These are phyloP conservation scores for Linnaemya vulpina DNA, from an alignment of 2,888 invertebrate genomes.

Conservation along the genomic window DNA sequence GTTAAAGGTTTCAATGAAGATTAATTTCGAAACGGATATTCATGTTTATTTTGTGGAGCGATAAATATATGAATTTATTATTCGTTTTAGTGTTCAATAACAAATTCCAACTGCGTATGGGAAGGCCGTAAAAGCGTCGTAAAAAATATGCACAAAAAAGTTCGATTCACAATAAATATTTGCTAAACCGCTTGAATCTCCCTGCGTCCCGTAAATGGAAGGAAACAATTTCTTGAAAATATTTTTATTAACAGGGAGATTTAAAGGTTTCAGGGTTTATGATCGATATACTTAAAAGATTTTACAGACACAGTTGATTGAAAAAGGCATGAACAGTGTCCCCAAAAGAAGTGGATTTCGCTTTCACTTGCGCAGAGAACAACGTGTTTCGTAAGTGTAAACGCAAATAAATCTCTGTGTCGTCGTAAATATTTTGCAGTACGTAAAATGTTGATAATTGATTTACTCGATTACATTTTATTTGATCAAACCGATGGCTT, in stretches of 20 bases:
- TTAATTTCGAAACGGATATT: constrained; percentile 2
- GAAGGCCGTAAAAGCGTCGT: not conserved
- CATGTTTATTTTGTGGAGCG: not conserved
- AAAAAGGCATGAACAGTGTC: not conserved
- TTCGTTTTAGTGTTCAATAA: not conserved
- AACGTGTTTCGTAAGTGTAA: not conserved
- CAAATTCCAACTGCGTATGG: not conserved
- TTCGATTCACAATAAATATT: not conserved
- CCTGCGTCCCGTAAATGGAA: not conserved
- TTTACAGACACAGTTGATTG: not conserved
- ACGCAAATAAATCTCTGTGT: not conserved
- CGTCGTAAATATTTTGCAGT: no score
- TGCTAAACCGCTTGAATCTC: not conserved
- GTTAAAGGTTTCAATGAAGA: not conserved
- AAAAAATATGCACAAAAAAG: not conserved
- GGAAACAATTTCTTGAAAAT: not conserved
- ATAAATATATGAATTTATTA: not conserved
- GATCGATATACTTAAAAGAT: not conserved
- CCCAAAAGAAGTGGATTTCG: not conserved
- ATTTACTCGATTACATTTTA: no score
- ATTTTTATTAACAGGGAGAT: not conserved
- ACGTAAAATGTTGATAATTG: no score
- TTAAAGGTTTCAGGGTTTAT: not conserved
- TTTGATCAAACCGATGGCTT: no score
- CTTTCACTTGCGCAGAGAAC: not conserved